Percentiles rank a stretch among this genome's conserved stretches.
phyloP scores from a whole-genome alignment of 2,113 vertebrate species.

The Podarcis muralis region DNA sequence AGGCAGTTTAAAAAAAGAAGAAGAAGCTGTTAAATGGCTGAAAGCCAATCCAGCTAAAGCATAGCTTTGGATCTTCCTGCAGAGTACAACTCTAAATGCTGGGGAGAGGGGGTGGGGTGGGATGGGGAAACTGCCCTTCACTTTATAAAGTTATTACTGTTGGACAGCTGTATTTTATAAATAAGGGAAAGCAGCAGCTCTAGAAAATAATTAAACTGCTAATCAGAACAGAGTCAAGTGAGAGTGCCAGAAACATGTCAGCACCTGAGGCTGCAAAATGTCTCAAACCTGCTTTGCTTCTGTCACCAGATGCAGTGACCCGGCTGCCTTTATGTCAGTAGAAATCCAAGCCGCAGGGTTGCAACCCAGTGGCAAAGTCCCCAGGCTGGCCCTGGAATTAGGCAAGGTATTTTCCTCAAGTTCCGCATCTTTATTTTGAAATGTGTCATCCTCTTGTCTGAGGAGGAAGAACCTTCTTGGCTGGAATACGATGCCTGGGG shows the following conservation, averaged over 20 bases:
- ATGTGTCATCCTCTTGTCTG: slow-evolving; percentile 48
- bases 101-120: background rate
- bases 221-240: background rate
- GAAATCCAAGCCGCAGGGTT: slow-evolving; percentile 44
- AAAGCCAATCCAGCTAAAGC: slow-evolving; percentile 56
- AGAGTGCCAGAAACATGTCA: slow-evolving; percentile 50
- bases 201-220: slow-evolving; percentile 66
- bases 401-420: slow-evolving; percentile 62
- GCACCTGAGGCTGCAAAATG: slow-evolving; percentile 28
- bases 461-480: slow-evolving; percentile 56
- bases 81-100: slow-evolving; percentile 29
- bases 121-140: background rate
- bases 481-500: slow-evolving; percentile 62
- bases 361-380: background rate
- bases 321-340: slow-evolving; percentile 50
- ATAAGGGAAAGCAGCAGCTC: background rate
- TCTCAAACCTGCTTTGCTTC: slow-evolving; percentile 48
- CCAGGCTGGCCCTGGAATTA: slow-evolving; percentile 54
- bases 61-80: slow-evolving; percentile 62
- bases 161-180: slow-evolving; percentile 38
- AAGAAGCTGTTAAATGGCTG: slow-evolving; percentile 58
- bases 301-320: slow-evolving; percentile 28
- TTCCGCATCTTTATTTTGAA: slow-evolving; percentile 61
- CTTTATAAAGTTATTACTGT: slow-evolving; percentile 40
- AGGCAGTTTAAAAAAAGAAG: slow-evolving; percentile 54